Conservation (phyloP, 2,797 vertebrate genomes). For the Babyrousa celebensis region DNA sequence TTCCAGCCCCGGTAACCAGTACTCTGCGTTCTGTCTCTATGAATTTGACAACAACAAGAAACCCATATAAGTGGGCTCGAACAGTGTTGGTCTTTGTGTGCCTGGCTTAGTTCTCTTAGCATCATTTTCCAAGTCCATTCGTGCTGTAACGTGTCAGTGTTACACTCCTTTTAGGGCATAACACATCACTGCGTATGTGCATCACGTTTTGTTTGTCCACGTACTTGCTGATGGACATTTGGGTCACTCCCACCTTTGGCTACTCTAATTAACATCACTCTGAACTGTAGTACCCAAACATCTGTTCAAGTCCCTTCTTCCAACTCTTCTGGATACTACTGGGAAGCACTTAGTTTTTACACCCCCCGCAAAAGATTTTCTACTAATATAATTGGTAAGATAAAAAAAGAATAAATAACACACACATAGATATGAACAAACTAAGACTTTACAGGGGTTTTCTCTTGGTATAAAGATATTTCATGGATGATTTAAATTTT, state of each 20-base stretch:
- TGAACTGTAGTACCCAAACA: not conserved
- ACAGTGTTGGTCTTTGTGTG: not conserved
- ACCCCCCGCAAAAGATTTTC: not conserved
- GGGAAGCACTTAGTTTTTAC: not conserved
- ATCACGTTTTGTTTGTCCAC: not conserved
- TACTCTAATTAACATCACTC: not conserved
- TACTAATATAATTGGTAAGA: not conserved
- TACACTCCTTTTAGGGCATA: not conserved
- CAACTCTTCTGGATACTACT: conserved; percentile 1
- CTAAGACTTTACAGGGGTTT: not conserved
- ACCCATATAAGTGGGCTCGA: not conserved
- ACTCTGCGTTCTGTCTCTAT: not conserved
- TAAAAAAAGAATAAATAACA: not conserved
- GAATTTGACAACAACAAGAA: not conserved
- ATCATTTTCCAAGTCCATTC: not conserved
- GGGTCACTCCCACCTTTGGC: not conserved
- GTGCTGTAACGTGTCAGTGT: not conserved
- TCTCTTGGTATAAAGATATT: not conserved
- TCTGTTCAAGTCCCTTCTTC: not conserved
- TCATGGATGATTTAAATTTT: not conserved
- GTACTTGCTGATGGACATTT: not conserved
- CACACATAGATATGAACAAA: not conserved
- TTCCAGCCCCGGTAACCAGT: not conserved
- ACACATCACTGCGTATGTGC: not conserved
- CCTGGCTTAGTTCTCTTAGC: not conserved